These are phyloP conservation scores for Drosophila chauvacae DNA, from an alignment of 1,140 invertebrate genomes.

Conservation along the genomic window DNA sequence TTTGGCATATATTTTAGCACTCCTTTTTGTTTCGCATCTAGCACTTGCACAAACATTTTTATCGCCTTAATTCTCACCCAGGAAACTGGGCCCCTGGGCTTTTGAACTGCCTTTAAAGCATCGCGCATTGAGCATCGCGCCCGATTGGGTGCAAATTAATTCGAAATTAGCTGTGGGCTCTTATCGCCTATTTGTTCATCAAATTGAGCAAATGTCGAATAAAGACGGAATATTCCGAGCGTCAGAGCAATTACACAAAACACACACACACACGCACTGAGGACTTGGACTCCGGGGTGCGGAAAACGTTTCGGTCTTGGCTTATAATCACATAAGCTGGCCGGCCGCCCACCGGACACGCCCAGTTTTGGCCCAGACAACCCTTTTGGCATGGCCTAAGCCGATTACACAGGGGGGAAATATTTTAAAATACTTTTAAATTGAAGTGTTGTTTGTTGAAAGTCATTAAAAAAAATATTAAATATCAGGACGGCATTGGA, in stretches of 20 bases:
- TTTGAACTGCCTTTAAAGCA: conserved; percentile 25
- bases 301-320: conserved; percentile 30
- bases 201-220: conserved; percentile 36
- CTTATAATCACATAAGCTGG: conserved; percentile 54
- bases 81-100: not conserved
- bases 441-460: not conserved
- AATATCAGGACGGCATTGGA: too few relatives aligned
- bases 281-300: conserved; percentile 3
- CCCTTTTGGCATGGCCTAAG: conserved; percentile 39
- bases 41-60: conserved; percentile 37
- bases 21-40: conserved; percentile 23
- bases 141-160: conserved; percentile 67
- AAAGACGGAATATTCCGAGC: conserved; percentile 37
- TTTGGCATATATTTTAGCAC: conserved; percentile 18
- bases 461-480: not conserved
- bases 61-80: conserved; percentile 17
- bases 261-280: not conserved
- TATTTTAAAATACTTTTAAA: not conserved
- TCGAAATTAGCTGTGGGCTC: conserved; percentile 49
- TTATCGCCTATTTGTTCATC: conserved; percentile 33
- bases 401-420: conserved; percentile 21
- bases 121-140: conserved; percentile 17
- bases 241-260: conserved; percentile 7
- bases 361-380: conserved; percentile 19
- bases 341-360: conserved; percentile 26